phyloP scores from a whole-genome alignment of 2,113 vertebrate species.

The Plecturocebus donacophilus region DNA sequence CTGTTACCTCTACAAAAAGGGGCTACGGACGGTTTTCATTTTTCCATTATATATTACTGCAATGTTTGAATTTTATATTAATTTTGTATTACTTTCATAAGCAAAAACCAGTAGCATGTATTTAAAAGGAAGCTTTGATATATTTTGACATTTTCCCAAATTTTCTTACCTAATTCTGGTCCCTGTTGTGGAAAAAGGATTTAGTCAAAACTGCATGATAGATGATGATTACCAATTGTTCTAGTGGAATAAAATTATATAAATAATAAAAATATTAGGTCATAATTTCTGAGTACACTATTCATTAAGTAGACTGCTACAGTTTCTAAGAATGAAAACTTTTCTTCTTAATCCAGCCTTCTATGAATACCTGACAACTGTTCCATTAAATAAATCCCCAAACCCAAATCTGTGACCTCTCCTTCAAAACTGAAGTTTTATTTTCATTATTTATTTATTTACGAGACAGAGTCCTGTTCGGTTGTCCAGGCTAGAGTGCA shows the following conservation, averaged over 20 bases:
- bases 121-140: slow-evolving; percentile 30
- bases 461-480: too few relatives aligned
- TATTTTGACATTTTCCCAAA: slow-evolving; percentile 24
- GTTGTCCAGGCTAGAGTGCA: too few relatives aligned
- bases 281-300: slow-evolving; percentile 1
- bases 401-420: slow-evolving; percentile 6
- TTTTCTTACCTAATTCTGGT: slow-evolving; percentile 26
- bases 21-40: background rate
- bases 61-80: slow-evolving; percentile 41
- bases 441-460: too few relatives aligned
- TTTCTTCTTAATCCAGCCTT: background rate
- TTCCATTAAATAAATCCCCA: background rate
- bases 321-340: background rate
- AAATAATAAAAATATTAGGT: background rate
- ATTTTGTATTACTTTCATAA: background rate
- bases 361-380: slow-evolving; percentile 1
- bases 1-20: background rate
- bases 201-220: background rate
- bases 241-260: background rate
- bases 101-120: background rate
- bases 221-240: slow-evolving; percentile 36
- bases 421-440: background rate
- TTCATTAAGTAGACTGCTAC: slow-evolving; percentile 22
- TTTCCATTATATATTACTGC: background rate
- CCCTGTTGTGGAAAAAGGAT: background rate